phyloP scores from a whole-genome alignment of 1,140 invertebrate genomes.

The Caenorhabditis latens region DNA sequence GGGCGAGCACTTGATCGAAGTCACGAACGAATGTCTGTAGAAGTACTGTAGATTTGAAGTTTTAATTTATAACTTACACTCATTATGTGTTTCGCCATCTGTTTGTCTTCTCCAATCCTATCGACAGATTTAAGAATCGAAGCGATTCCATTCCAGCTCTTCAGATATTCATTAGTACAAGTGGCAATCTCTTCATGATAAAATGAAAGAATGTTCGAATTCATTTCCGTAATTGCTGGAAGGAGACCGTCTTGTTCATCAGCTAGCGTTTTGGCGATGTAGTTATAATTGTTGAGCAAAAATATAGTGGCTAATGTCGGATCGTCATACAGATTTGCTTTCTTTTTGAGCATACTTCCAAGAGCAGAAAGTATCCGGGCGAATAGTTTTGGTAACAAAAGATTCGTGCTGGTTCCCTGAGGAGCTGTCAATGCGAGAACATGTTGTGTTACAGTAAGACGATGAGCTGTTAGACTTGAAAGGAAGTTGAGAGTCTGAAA shows the following conservation, averaged over 20 bases:
- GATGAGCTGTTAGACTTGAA: constrained; percentile 56
- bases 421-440: constrained; percentile 54
- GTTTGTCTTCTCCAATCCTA: constrained; percentile 54
- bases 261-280: constrained; percentile 63
- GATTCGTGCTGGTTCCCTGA: constrained; percentile 21
- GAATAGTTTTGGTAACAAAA: constrained; percentile 57
- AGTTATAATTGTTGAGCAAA: constrained; percentile 65
- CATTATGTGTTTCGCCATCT: constrained; percentile 47
- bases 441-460: constrained; percentile 62
- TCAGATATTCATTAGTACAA: constrained; percentile 54
- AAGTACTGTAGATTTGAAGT: not conserved
- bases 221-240: constrained; percentile 59
- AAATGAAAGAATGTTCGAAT: constrained; percentile 63
- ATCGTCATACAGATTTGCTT: constrained; percentile 64
- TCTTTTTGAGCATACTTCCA: constrained; percentile 54
- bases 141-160: constrained; percentile 56
- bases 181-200: constrained; percentile 56
- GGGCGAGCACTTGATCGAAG: constrained; percentile 54
- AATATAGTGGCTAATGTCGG: constrained; percentile 58
- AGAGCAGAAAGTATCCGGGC: constrained; percentile 63
- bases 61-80: constrained; percentile 1
- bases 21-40: constrained; percentile 63
- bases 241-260: constrained; percentile 58
- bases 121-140: constrained; percentile 14
- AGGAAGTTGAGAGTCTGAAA: constrained; percentile 61